Conservation (phyloP, 2,797 vertebrate genomes). For the Enteromius treurensis region DNA sequence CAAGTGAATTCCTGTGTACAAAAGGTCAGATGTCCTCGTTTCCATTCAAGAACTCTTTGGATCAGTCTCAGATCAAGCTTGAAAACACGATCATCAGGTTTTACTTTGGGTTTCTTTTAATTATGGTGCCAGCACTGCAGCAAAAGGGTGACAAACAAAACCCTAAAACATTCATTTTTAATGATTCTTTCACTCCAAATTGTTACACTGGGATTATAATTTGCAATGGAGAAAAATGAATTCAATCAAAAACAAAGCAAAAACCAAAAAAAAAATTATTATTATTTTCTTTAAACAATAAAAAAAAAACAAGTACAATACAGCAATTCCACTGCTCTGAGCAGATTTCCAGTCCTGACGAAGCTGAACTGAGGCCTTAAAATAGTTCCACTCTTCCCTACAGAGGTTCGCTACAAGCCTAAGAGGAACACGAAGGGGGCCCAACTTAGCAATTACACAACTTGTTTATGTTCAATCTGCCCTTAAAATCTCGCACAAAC, state of each 20-base stretch:
- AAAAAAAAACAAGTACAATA: neutral
- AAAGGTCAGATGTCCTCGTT: neutral
- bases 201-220: neutral
- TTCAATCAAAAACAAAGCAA: neutral
- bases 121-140: neutral
- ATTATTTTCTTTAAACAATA: too few relatives aligned
- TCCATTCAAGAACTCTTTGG: neutral
- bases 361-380: slow-evolving; percentile 65
- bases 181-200: neutral
- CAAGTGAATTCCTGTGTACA: neutral
- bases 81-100: slow-evolving; percentile 7
- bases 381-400: slow-evolving; percentile 67
- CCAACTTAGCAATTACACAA: slow-evolving; percentile 71
- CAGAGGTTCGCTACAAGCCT: slow-evolving; percentile 67
- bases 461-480: slow-evolving; percentile 70
- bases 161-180: neutral
- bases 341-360: slow-evolving; percentile 39
- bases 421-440: slow-evolving; percentile 58
- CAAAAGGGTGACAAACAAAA: neutral
- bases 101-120: neutral
- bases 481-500: slow-evolving; percentile 67
- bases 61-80: neutral
- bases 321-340: neutral
- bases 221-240: neutral
- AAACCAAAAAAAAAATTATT: too few relatives aligned